phyloP scores from a whole-genome alignment of 2,888 invertebrate genomes.

The Sicus ferrugineus region DNA sequence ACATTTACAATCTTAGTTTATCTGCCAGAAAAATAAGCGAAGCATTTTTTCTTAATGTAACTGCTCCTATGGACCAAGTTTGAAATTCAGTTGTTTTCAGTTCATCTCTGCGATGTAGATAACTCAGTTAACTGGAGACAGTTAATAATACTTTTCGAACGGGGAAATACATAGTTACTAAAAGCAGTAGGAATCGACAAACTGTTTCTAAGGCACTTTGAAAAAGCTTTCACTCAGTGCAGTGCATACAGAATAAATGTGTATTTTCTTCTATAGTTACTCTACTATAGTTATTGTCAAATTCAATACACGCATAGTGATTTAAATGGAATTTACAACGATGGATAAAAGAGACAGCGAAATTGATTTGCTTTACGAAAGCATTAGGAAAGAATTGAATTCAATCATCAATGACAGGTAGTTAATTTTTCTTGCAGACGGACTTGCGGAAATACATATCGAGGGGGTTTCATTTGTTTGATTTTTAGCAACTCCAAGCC shows the following conservation, averaged over 20 bases:
- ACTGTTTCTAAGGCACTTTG: background rate
- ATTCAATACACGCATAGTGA: background rate
- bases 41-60: no score
- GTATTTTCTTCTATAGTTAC: background rate
- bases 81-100: no score
- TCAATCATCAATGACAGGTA: slow-evolving; percentile 48
- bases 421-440: background rate
- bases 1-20: no score
- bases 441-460: no score
- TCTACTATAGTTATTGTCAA: background rate
- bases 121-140: no score
- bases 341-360: slow-evolving; percentile 40
- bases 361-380: slow-evolving; percentile 46
- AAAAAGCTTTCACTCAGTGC: background rate
- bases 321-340: slow-evolving; percentile 23
- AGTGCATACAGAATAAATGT: background rate
- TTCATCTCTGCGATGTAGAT: no score
- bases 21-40: no score
- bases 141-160: no score
- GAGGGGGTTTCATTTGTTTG: no score
- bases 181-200: slow-evolving; percentile 3
- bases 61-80: no score
- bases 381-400: slow-evolving; percentile 51
- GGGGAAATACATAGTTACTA: background rate
- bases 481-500: no score